A percentile compares a stretch with the other conserved stretches of the same genome.
These are phyloP conservation scores for Nesogale talazaci DNA, from an alignment of 2,113 vertebrate species.

Conservation along the genomic window DNA sequence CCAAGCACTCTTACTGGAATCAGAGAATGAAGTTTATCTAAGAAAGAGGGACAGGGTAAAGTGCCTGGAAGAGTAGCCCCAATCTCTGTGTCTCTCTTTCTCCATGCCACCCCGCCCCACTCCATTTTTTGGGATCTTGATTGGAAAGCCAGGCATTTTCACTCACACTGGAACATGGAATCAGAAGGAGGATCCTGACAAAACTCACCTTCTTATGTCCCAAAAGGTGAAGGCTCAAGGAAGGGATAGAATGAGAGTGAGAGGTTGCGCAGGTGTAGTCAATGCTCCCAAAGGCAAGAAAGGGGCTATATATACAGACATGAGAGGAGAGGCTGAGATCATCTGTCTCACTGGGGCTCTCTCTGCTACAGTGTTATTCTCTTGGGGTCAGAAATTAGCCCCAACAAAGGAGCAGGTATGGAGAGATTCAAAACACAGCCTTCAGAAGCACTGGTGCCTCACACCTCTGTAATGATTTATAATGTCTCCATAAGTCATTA, in stretches of 20 bases:
- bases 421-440: neutral
- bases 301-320: neutral
- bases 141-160: neutral
- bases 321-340: neutral
- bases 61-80: neutral
- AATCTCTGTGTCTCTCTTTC: neutral
- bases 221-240: neutral
- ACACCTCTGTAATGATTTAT: neutral
- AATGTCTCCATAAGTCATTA: neutral
- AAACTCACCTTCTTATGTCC: constrained; percentile 21
- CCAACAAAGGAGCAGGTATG: neutral
- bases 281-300: neutral
- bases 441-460: neutral
- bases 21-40: neutral
- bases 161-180: neutral
- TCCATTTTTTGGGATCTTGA: too few species aligned
- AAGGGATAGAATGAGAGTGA: neutral
- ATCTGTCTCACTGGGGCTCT: neutral
- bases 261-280: neutral
- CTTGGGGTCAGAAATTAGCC: constrained; percentile 26
- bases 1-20: neutral
- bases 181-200: neutral
- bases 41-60: neutral
- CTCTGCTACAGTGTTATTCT: neutral
- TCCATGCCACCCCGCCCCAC: too few species aligned